Conservation (phyloP, 2,797 vertebrate species). For the Echiichthys vipera region DNA sequence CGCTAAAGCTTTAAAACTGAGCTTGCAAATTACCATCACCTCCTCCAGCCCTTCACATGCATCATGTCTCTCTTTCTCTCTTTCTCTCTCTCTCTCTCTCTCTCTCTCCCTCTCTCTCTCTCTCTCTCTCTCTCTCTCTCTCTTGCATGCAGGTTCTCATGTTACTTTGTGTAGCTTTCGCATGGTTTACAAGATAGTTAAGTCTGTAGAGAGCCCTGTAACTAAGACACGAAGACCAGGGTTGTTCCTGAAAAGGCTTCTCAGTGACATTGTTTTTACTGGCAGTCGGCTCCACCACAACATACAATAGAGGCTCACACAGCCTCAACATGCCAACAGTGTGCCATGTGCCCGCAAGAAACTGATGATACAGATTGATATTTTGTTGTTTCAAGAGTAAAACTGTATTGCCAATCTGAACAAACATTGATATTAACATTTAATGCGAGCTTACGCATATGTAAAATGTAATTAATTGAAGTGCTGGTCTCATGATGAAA, state of each 20-base stretch:
- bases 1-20: constrained; percentile 83
- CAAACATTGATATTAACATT: background rate
- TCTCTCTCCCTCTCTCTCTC: constrained; percentile 29
- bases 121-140: constrained; percentile 29
- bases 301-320: too few relatives aligned
- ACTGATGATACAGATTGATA: constrained; percentile 5
- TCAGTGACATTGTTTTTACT: constrained; percentile 54
- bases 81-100: constrained; percentile 31
- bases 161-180: constrained; percentile 72
- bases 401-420: background rate
- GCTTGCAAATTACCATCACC: constrained; percentile 83
- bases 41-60: constrained; percentile 76
- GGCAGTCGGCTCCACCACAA: too few relatives aligned
- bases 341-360: background rate
- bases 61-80: constrained; percentile 30
- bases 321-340: too few relatives aligned
- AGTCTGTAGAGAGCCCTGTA: constrained; percentile 70
- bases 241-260: constrained; percentile 61
- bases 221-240: constrained; percentile 66
- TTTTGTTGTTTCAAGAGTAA: constrained; percentile 1
- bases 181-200: constrained; percentile 79
- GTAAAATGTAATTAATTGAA: too few relatives aligned
- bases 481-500: constrained; percentile 37
- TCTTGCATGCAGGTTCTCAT: constrained; percentile 60
- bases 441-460: background rate